Evolutionary conservation across 2,797 vertebrate species (phyloP), one percentile per base, ranked within the genome.

Genomic region (Brachymystax lenok): DNA sequence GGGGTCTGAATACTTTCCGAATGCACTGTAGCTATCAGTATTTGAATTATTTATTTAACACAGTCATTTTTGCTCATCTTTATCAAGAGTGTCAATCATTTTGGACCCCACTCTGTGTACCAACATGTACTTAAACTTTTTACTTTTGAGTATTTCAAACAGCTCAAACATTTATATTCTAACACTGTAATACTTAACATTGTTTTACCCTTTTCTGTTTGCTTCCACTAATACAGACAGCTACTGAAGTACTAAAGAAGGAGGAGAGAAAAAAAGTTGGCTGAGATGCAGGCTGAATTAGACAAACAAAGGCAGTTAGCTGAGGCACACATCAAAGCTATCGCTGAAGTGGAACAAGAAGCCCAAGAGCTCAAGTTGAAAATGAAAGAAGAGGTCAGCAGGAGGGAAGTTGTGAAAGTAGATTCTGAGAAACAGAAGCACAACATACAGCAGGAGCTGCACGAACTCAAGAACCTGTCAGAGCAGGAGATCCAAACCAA

Each of bases 231-330:
- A 92, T 93, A 84, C 94, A 99, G 98, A 97, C 95, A 95, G 93
- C 95, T 14, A 95, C 96, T 1, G 95, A 97, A 92, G 97, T 96
- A 85, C 93, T 97, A 86, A 98, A 98, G 88, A 97, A 96, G 87
- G 96, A 97, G 84, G 98, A 99, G 86, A 93, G 93, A 85, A 94
- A 88, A 88, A 88, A 95, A 94, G 80, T 87, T 98, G 91, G 97
- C 96, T 0, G 96, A 97, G 88, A 96, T 98, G 89, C 96, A 99
- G 91, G 97, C 97, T 0, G 95, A 98, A 83, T 91, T 99, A 90
- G 96, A 98, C 71, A 96, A 97, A 85, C 98, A 99, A 91, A 96
- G 91, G 89, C 96, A 97, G 92, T 76, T 99, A 91, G 97, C 97
- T 0, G 96, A 97, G 88, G 95, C 96, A 14, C 96, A 99, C 0